These are phyloP conservation scores for Microplitis mediator DNA, from an alignment of 1,140 invertebrate species.

Conservation along the genomic window DNA sequence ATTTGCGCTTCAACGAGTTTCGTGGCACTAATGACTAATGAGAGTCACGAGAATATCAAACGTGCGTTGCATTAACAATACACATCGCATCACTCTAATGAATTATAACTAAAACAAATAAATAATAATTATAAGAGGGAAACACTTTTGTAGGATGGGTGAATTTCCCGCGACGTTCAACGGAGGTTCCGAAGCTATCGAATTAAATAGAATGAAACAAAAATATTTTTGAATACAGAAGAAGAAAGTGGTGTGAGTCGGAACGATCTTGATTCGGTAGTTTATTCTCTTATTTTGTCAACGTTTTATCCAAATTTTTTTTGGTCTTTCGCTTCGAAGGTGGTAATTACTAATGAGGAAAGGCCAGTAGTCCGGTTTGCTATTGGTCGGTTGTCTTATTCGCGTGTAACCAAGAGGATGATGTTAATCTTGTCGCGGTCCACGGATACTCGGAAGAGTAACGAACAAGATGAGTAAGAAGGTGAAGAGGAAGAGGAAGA, in stretches of 20 bases:
- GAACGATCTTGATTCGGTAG: conserved; percentile 31
- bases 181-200: no score
- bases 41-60: background rate
- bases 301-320: conserved; percentile 9
- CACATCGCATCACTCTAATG: background rate
- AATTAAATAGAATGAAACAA: no score
- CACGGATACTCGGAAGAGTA: conserved; percentile 39
- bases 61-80: background rate
- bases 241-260: background rate
- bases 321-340: conserved; percentile 26
- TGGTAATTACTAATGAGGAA: conserved; percentile 40
- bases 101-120: background rate
- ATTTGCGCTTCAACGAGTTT: background rate
- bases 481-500: background rate
- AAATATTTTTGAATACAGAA: no score
- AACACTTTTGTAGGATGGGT: background rate
- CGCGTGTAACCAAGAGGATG: conserved; percentile 53
- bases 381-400: conserved; percentile 34
- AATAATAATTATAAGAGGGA: background rate
- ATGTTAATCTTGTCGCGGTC: conserved; percentile 53
- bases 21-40: background rate
- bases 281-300: background rate
- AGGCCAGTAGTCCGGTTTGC: conserved; percentile 25
- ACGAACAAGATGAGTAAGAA: background rate
- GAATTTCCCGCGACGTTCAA: no score